These are phyloP conservation scores for Protomyctophum bolini DNA, from an alignment of 2,113 vertebrate species.

Conservation along the genomic window DNA sequence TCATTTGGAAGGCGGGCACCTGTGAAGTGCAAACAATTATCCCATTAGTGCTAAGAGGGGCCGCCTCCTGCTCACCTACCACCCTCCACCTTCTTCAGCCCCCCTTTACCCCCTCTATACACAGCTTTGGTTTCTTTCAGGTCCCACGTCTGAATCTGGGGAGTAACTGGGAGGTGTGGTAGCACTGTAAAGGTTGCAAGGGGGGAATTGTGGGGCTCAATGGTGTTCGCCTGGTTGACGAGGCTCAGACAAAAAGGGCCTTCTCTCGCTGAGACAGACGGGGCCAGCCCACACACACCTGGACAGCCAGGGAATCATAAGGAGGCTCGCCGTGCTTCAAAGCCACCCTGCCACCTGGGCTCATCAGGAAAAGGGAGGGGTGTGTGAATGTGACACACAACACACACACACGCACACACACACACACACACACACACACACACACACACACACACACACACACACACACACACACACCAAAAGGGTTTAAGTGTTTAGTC, in stretches of 20 bases:
- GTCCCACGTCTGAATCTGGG: slow-evolving; percentile 85
- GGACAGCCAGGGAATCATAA: slow-evolving; percentile 76
- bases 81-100: slow-evolving; percentile 82
- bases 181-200: slow-evolving; percentile 58
- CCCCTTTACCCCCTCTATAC: slow-evolving; percentile 65
- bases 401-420: neutral
- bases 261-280: slow-evolving; percentile 85
- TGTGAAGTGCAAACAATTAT: slow-evolving; percentile 94
- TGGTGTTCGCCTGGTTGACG: slow-evolving; percentile 87
- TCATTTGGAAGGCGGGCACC: slow-evolving; percentile 89
- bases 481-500: slow-evolving; percentile 64
- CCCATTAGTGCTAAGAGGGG: slow-evolving; percentile 89
- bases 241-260: slow-evolving; percentile 91
- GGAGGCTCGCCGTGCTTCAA: slow-evolving; percentile 71
- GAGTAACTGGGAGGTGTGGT: slow-evolving; percentile 3
- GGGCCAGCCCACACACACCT: slow-evolving; percentile 93
- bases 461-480: slow-evolving; percentile 30
- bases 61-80: slow-evolving; percentile 84
- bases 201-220: slow-evolving; percentile 87
- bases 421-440: neutral
- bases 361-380: slow-evolving; percentile 42
- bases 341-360: slow-evolving; percentile 76
- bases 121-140: slow-evolving; percentile 84
- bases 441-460: slow-evolving; percentile 5
- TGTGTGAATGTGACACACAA: slow-evolving; percentile 26